Evolutionary conservation across 2,113 vertebrate genomes (phyloP), one percentile per base, ranked within the genome.

Genomic region (Greenwoodochromis staneri): DNA sequence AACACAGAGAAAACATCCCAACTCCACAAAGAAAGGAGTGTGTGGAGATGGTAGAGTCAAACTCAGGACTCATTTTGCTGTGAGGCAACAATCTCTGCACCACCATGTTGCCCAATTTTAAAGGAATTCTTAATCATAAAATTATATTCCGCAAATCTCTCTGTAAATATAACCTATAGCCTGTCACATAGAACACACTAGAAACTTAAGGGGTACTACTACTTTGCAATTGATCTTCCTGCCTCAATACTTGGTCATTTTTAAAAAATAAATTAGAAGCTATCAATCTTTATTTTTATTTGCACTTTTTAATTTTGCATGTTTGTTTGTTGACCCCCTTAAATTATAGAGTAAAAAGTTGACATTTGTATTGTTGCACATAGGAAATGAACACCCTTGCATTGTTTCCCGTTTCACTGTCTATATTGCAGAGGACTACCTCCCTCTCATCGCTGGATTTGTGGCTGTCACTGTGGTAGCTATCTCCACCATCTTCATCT

Each of bases 361-460:
- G 2, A 13, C 14, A 82, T 29, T 13, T 63, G 11, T 47, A 82
- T 61, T 47, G 13, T n/a, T 63, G 24, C 29, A 17, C 31, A 21
- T 66, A 34, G 6, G 19, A 36, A 34, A 31, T 24, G 3, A 76
- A 47, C 21, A 38, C 11, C n/a, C 10, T 59, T 36, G 6, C 10
- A n/a, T 78, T 57, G 57, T 47, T 59, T 16, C 3, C 21, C 59
- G 6, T 88, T 76, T 92, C 14, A 8, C 81, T 92, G 55, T 38
- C 55, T 78, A 87, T 49, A 13, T 91, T 84, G 24, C 95, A 96
- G 96, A 95, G 95, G 96, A 97, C 91, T 96, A 96, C 91, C 93
- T 96, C 31, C 96, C 96, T 47, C 90, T 97, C 82, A 95, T 96
- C 16, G 96, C 96, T 71, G 95, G 96, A 71, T 93, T 97, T 29